Percentiles rank a stretch among this genome's conserved stretches.
Evolutionary conservation across 2,113 vertebrate genomes (phyloP).

Genomic region (Vireo altiloquus): DNA sequence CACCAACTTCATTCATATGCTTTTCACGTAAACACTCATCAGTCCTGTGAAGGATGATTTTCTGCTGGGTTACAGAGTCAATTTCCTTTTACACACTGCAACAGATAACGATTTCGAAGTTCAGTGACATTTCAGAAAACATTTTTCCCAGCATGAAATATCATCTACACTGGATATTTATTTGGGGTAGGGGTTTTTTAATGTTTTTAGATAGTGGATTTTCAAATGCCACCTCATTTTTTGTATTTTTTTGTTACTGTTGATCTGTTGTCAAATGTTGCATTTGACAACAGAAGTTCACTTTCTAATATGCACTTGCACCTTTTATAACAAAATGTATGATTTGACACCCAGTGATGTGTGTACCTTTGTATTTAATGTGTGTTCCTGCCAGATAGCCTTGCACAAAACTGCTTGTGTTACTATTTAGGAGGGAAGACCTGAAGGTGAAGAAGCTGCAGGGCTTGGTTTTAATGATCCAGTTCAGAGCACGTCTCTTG

Average conservation of each 20-base stretch:
- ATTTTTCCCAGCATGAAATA: background rate
- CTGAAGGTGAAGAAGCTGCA: constrained; percentile 30
- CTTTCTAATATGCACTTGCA: background rate
- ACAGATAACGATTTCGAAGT: background rate
- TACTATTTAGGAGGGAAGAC: background rate
- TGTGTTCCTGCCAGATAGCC: background rate
- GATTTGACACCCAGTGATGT: background rate
- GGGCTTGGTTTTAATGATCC: constrained; percentile 47
- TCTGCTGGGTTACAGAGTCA: background rate
- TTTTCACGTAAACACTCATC: background rate
- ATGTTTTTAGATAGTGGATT: background rate
- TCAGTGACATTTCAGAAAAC: background rate
- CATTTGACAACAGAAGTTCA: background rate
- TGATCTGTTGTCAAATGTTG: background rate
- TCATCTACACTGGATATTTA: background rate
- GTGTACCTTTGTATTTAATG: background rate
- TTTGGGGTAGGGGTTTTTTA: fast-evolving
- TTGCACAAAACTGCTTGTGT: background rate
- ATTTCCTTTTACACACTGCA: background rate
- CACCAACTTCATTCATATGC: background rate
- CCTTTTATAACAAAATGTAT: background rate
- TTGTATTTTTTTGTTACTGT: background rate
- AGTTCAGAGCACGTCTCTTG: background rate
- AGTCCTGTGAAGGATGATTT: background rate
- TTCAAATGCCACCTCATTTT: background rate